Base-by-base conservation (phyloP, 2,113 vertebrate species). In the Callospermophilus lateralis region DNA sequence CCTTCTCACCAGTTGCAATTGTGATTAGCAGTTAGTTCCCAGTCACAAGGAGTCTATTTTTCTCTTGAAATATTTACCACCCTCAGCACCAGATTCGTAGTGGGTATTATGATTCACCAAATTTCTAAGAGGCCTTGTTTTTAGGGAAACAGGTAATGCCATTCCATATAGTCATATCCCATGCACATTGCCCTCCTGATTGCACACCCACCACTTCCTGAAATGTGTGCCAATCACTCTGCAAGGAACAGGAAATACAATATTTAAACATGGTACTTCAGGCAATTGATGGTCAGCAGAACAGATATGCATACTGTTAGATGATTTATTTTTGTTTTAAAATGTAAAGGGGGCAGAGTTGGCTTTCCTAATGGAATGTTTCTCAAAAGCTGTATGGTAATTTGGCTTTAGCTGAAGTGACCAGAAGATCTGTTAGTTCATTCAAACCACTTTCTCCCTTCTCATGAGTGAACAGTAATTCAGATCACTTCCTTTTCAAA, bases 161-260 rank as follows among this genome's bases (percentile, higher is more conserved):
- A 48, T 28, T 12, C 32, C 53, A 28, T n/a, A 79, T 61, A 45
- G 7, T 2, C 24, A 19, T 15, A 15, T 63, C 24, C 13, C 8
- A 3, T 2, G 10, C 30, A 4, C 0, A 22, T 9, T 0, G 3
- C 4, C 6, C 24, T 19, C 16, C 34, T 78, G 22, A 26, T 2
- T 42, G 3, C 8, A 42, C 1, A 10, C 19, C 12, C 32, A n/a
- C 28, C 17, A 10, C 53, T 72, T 89, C 65, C 67, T 15, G 4
- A 63, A 76, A 55, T 34, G 26, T 7, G 3, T 13, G 0, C 65
- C 6, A 3, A 45, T 78, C 37, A 73, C 55, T 26, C 65, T 61
- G 34, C 30, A 61, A 24, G 17, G 15, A 8, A 65, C 3, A 4
- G 37, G 20, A 63, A 70, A 45, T 26, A 30, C 28, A 22, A 51